Evolutionary conservation across 1,140 invertebrate genomes (phyloP), one percentile per base, ranked within the genome.

Genomic region (Hestina assimilis): DNA sequence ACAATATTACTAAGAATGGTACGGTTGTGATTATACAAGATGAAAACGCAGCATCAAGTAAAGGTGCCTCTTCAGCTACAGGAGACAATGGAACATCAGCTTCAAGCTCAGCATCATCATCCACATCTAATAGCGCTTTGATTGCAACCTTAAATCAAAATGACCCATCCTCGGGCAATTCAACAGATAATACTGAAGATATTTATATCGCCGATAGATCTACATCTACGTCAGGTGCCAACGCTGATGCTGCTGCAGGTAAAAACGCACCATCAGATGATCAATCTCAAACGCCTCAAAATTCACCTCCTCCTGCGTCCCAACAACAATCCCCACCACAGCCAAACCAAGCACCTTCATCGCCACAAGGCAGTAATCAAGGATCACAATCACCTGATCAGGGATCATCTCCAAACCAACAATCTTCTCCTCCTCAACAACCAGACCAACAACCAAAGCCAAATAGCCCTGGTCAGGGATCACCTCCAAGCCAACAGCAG

Each of bases 21-120:
- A 69, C 64, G 3, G 20, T 63, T 12, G 31, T 73, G n/a, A 26
- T 65, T 24, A 23, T 73, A 1, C 26, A 57, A 50, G 59, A 63
- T 5, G 35, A 58, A 9, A 48, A 55, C 8, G 19, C 59, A 19
- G 61, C 66, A 5, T 42, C 51, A 23, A 63, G 69, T 38, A 4
- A 21, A 0, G 65, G 65, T 26, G 24, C 15, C 2, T 62, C 66
- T 8, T 9, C 20, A 24, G 59, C 58, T 17, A 31, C 35, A 29
- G 58, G 50, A 17, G 47, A 42, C 1, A 41, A 51, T 4, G 55
- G 42, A 8, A 24, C 11, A 1, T 28, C 42, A 14, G 31, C 52
- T 3, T 38, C 60, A 8, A 40, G 54, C 9, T 31, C 66, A 2
- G 47, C 60, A 8, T 31, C 63, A 12, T 21, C 63, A 20, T 59